Evolutionary conservation across 2,797 vertebrate genomes (phyloP).

Genomic region (Acanthis flammea): DNA sequence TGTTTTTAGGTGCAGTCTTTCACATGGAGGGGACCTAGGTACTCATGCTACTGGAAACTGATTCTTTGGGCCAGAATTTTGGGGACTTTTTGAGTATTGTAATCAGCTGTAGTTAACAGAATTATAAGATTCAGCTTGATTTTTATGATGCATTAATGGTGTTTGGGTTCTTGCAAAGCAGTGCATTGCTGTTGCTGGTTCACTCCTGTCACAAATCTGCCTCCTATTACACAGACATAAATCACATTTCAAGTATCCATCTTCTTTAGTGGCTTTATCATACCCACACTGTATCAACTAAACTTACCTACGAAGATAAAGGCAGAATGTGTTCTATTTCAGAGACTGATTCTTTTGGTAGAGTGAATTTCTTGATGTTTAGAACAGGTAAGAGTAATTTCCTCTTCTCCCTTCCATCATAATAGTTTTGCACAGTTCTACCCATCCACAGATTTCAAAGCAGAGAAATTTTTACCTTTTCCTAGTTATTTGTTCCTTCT

Average conservation of each 20-base stretch:
- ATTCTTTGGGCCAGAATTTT: not conserved
- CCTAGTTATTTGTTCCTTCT: not conserved
- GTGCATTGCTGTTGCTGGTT: not conserved
- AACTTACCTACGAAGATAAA: not conserved
- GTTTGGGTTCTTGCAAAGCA: not conserved
- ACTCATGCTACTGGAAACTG: not conserved
- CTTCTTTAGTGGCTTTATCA: not conserved
- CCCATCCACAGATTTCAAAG: not conserved
- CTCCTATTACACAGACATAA: not conserved
- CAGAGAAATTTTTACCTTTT: not conserved
- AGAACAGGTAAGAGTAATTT: not conserved
- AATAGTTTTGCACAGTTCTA: not conserved
- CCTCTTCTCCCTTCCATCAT: not conserved
- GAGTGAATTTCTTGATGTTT: not conserved
- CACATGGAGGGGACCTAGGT: not conserved
- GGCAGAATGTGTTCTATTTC: not conserved
- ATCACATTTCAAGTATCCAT: not conserved
- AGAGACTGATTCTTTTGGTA: not conserved
- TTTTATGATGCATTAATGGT: not conserved
- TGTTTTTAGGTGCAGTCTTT: not conserved
- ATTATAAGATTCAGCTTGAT: not conserved
- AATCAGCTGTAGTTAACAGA: not conserved
- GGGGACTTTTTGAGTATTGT: not conserved
- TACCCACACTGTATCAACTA: not conserved
- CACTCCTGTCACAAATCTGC: not conserved